Evolutionary conservation across 2,113 vertebrate genomes (phyloP), one percentile per base, ranked within the genome.

Genomic region (Phaethornis superciliosus): DNA sequence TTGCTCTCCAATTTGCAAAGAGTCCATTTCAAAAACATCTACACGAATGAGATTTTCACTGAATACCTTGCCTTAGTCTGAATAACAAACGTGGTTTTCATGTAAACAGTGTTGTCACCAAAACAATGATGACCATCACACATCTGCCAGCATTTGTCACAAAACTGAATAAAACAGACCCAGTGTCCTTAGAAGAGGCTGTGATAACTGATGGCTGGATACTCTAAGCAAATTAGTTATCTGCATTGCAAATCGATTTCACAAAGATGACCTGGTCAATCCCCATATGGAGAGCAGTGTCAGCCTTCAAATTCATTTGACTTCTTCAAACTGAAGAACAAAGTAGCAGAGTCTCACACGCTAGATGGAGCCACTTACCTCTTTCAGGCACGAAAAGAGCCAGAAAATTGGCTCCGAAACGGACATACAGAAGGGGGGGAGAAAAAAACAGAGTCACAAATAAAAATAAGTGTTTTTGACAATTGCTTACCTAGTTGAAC

Each of bases 401-500:
- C 70, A 89, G 71, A 94, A 94, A 80, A 84, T 23, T 64, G 30
- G 35, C 59, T 70, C 75, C 59, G 23, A n/a, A 80, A 35, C 1
- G 19, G 74, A 79, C 21, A 30, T 46, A 40, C 67, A 58, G 42
- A 37, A 17, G 26, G 59, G 37, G 49, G 9, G 23, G 65, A 74
- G 23, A 54, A 76, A 67, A 64, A 80, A 67, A 5, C 18, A 62
- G 8, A 28, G 15, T 54, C 51, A 82, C 33, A 79, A 77, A 87
- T 62, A 33, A 35, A 88, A 63, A 16, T 7, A 40, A 85, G 54
- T n/a, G 15, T 22, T 70, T 32, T 67, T 37, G 18, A 80, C 27
- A 91, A 78, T 65, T 40, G 58, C 98, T 98, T 97, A 99, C 99
- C 99, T 82, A 99, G 97, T 4, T 98, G 98, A 85, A 99, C 99